Evolutionary conservation across 92 coral and sea anemone genomes (phyloP).

Genomic region (Plumapathes pennacea): DNA sequence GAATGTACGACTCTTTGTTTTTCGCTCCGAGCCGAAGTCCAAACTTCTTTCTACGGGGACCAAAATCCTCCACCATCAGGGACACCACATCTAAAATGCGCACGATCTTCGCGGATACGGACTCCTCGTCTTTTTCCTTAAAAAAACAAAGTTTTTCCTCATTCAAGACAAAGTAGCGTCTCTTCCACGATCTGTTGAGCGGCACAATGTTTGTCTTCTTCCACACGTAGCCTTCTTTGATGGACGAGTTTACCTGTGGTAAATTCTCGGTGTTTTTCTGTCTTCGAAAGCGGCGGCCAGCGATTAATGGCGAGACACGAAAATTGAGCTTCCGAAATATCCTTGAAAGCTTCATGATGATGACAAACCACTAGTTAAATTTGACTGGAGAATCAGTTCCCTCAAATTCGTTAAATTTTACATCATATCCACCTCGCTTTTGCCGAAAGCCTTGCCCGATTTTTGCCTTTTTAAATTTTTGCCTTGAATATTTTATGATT

Average conservation of each 20-base stretch:
- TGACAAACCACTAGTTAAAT: too few species aligned
- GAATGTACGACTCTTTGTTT: slow-evolving; percentile 48
- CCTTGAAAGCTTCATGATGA: slow-evolving; percentile 59
- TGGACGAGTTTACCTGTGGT: slow-evolving; percentile 22
- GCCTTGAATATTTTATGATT: too few species aligned
- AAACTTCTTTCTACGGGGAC: slow-evolving; percentile 65
- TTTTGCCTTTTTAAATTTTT: too few species aligned
- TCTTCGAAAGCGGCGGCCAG: slow-evolving; percentile 26
- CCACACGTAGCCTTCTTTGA: slow-evolving; percentile 82
- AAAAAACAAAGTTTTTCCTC: slow-evolving; percentile 67
- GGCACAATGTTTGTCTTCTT: slow-evolving; percentile 33
- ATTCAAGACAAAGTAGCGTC: slow-evolving; percentile 60
- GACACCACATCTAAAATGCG: slow-evolving; percentile 73
- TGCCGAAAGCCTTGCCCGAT: too few species aligned
- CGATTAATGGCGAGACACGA: slow-evolving; percentile 18
- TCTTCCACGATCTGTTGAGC: slow-evolving; percentile 60
- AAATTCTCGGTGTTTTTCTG: slow-evolving; percentile 19
- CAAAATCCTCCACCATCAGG: slow-evolving; percentile 75
- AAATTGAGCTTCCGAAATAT: slow-evolving; percentile 50
- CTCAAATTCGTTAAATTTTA: too few species aligned
- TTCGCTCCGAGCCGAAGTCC: slow-evolving; percentile 69
- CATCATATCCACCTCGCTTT: too few species aligned
- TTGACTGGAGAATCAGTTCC: too few species aligned
- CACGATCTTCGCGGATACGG: slow-evolving; percentile 55
- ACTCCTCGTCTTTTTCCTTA: slow-evolving; percentile 60